Base-by-base conservation (phyloP, 2,888 invertebrate genomes). In the Calliscelio sp. region DNA sequence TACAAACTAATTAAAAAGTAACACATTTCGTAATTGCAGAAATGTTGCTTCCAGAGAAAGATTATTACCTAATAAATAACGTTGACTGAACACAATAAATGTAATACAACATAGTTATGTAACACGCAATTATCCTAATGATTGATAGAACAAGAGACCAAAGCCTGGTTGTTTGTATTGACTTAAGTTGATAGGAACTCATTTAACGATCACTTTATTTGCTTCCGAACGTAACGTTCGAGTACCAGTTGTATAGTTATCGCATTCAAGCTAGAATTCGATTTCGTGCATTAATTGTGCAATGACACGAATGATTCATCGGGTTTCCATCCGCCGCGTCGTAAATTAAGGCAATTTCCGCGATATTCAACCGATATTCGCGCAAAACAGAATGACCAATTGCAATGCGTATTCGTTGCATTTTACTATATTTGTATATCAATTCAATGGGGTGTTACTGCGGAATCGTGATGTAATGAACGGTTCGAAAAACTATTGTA, bases 211-310 rank as follows among this genome's bases (percentile, higher is more conserved):
- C 41, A 74, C 66, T 78, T 78, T 68, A 79, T 74, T 78, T 75
- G 66, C 65, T 53, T 55, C 44, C 8, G 41, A 63, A 51, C 32
- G 32, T 57, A 66, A 46, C 38, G 61, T 79, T 79, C 53, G 55
- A 78, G 68, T 59, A 44, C 32, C 49, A 57, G 75, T 71, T 75
- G 75, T 74, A 61, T 44, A 63, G 81, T 85, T 84, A 86, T 86
- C 80, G 77, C 74, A 74, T 71, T 73, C 59, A 78, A 35, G 61
- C 65, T 59, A 49, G 80, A 84, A 89, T 90, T 88, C 86, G 86
- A 89, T 90, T 89, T 87, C 85, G 86, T 81, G 86, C 86, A 90
- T 89, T 86, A 88, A 89, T 90, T 87, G 86, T 71, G 68, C 87
- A 89, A 89, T 88, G 87, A 88, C 77, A 85, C 82, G 81, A 77